phyloP scores from a whole-genome alignment of 2,113 vertebrate species.

The Oxyruncus cristatus region DNA sequence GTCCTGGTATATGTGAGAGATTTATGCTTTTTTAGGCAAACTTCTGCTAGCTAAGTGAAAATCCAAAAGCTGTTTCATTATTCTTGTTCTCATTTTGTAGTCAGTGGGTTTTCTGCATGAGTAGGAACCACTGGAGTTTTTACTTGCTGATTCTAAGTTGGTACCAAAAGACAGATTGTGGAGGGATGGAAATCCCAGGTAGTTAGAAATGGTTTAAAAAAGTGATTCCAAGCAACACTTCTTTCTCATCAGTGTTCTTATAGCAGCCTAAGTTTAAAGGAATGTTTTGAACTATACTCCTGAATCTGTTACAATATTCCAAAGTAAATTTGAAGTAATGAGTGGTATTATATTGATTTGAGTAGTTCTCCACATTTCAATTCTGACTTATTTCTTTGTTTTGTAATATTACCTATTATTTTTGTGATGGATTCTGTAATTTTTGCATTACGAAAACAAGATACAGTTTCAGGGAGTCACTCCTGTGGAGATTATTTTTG shows the following conservation, averaged over 20 bases:
- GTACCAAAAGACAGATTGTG: not conserved
- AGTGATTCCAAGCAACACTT: not conserved
- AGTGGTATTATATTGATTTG: not conserved
- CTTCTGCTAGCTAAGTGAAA: not conserved
- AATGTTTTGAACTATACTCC: not conserved
- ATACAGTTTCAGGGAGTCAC: not conserved
- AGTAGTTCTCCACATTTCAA: not conserved
- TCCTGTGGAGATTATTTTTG: not conserved
- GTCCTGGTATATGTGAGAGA: not conserved
- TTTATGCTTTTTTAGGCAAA: not conserved
- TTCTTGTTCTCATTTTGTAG: not conserved
- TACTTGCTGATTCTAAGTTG: not conserved
- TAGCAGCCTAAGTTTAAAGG: not conserved
- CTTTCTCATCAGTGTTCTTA: not conserved
- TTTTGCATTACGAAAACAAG: not conserved
- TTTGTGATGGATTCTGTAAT: not conserved
- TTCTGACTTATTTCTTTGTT: not conserved
- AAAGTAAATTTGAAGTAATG: not conserved
- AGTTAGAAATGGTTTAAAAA: not conserved
- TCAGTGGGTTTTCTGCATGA: not conserved
- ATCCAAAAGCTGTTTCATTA: not conserved
- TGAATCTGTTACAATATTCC: not conserved
- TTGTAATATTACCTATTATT: not conserved
- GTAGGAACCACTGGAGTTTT: not conserved
- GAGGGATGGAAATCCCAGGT: accelerated